Evolutionary conservation across 2,888 invertebrate genomes (phyloP).

Genomic region (Desoria tigrina): DNA sequence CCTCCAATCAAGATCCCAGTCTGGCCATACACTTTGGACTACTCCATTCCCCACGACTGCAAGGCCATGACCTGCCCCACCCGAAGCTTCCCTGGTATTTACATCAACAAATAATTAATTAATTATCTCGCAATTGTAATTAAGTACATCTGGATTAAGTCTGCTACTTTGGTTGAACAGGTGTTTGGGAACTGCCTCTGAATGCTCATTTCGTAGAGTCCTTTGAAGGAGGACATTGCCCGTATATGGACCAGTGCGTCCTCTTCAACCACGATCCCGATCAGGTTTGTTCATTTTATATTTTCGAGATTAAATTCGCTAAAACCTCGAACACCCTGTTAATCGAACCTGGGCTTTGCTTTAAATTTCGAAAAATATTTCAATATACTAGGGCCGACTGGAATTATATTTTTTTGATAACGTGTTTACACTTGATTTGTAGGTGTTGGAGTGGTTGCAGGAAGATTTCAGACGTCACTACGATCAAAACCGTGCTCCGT

Average conservation of each 20-base stretch:
- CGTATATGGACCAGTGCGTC: slow-evolving; percentile 71
- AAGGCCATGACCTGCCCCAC: slow-evolving; percentile 89
- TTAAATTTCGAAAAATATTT: not conserved
- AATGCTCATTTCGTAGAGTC: slow-evolving; percentile 86
- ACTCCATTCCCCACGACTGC: slow-evolving; percentile 88
- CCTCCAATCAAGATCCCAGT: slow-evolving; percentile 77
- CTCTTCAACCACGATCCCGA: slow-evolving; percentile 66
- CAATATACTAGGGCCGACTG: too few relatives aligned
- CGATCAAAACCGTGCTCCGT: slow-evolving; percentile 83
- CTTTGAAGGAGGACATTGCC: slow-evolving; percentile 88
- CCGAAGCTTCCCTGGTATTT: slow-evolving; percentile 79
- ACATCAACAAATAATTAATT: too few relatives aligned
- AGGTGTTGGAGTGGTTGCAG: slow-evolving; percentile 75
- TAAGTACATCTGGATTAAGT: not conserved
- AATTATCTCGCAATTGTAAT: not conserved
- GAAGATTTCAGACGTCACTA: slow-evolving; percentile 84
- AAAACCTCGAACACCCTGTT: too few relatives aligned
- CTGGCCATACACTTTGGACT: slow-evolving; percentile 94
- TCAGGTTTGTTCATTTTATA: slow-evolving; percentile 61
- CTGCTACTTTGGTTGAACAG: slow-evolving; percentile 56
- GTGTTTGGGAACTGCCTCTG: slow-evolving; percentile 88
- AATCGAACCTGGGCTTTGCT: too few relatives aligned
- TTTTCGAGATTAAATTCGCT: too few relatives aligned
- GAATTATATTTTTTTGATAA: too few relatives aligned
- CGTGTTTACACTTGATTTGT: not conserved